These are phyloP conservation scores for Mastomys coucha DNA, from an alignment of 2,113 vertebrate species.

Conservation along the genomic window DNA sequence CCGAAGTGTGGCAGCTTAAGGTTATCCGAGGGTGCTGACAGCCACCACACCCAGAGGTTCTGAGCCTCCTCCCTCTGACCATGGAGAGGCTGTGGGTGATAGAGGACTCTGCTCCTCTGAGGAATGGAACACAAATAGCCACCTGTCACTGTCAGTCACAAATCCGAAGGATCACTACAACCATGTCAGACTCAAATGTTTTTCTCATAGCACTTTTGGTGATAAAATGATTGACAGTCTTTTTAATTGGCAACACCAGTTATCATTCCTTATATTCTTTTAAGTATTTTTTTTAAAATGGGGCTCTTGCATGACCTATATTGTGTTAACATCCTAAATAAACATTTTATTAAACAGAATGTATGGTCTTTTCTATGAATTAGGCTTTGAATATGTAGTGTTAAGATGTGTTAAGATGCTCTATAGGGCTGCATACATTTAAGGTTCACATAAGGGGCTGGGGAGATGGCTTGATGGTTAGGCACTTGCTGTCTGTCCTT, in stretches of 20 bases:
- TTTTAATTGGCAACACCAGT: constrained; percentile 84
- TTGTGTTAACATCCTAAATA: constrained; percentile 90
- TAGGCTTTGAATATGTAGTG: neutral
- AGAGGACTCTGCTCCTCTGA: constrained; percentile 58
- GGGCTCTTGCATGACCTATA: constrained; percentile 90
- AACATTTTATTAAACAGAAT: constrained; percentile 88
- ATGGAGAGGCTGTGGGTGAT: neutral
- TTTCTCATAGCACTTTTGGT: constrained; percentile 82
- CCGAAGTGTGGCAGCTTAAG: constrained; percentile 57
- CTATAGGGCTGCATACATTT: neutral
- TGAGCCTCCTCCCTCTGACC: neutral
- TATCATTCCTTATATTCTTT: constrained; percentile 84
- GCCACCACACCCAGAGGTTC: neutral
- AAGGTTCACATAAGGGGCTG: neutral
- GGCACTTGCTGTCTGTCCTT: neutral
- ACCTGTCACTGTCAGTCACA: constrained; percentile 70
- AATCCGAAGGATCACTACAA: constrained; percentile 75
- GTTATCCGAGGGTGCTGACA: neutral
- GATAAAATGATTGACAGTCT: constrained; percentile 81
- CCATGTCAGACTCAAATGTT: constrained; percentile 78
- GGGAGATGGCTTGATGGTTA: neutral
- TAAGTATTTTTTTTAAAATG: constrained; percentile 68
- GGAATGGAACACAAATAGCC: constrained; percentile 64
- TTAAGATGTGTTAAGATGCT: constrained; percentile 52
- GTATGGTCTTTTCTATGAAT: constrained; percentile 46